Conservation (phyloP, 2,888 invertebrate species). For the Leucophora obtusa region DNA sequence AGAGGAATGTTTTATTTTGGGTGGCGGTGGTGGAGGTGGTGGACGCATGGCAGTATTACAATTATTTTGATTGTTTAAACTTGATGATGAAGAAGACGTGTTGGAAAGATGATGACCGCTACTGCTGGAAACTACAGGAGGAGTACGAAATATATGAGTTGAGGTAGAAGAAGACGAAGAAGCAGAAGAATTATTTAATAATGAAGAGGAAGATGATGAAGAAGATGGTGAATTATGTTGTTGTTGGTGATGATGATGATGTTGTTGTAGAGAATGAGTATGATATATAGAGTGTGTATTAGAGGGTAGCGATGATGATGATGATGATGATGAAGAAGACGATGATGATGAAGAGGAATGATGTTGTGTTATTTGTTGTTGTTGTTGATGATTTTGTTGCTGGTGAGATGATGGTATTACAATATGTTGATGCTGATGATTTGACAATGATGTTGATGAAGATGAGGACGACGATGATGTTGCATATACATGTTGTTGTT, state of each 20-base stretch:
- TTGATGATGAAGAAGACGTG: conserved; percentile 44
- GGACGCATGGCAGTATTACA: conserved; percentile 76
- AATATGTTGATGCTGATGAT: conserved; percentile 64
- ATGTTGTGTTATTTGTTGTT: conserved; percentile 60
- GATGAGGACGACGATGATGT: conserved; percentile 59
- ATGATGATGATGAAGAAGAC: conserved; percentile 21
- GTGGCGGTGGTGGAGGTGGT: conserved; percentile 78
- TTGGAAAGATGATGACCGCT: conserved; percentile 66
- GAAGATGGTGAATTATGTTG: conserved; percentile 48
- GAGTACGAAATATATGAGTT: conserved; percentile 75
- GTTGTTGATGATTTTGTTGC: conserved; percentile 63
- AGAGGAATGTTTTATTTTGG: conserved; percentile 75
- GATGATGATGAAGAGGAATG: conserved; percentile 21
- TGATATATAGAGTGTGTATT: background rate
- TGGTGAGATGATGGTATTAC: conserved; percentile 64
- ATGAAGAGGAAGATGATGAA: conserved; percentile 63
- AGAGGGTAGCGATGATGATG: conserved; percentile 16
- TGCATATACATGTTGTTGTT: conserved; percentile 66
- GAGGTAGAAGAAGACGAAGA: conserved; percentile 59
- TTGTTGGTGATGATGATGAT: conserved; percentile 2
- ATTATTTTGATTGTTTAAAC: conserved; percentile 63
- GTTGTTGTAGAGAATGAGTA: conserved; percentile 22
- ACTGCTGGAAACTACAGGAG: conserved; percentile 77
- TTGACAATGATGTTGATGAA: conserved; percentile 31
- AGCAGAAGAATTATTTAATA: conserved; percentile 60